Evolutionary conservation across 2,888 invertebrate species (phyloP), one percentile per base, ranked within the genome.

Genomic region (Lymantria dispar): DNA sequence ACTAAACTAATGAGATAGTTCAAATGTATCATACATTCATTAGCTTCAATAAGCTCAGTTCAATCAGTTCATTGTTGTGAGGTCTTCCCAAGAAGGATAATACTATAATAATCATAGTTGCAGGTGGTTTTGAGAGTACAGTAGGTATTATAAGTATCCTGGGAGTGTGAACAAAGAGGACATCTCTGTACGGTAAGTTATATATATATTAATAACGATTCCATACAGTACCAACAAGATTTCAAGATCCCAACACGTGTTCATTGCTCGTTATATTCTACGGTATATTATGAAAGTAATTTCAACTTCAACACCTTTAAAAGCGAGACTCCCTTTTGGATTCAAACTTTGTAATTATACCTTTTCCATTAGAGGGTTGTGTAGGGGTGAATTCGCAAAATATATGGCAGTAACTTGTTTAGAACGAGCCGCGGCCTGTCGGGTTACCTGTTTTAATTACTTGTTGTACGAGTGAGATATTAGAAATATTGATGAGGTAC

Each of bases 261-360:
- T 22, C 22, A 22, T 22, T 3, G 22, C 22, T 33, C 33, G 33
- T 33, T 33, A 33, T 33, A 33, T 33, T 33, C 33, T 38, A 38
- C 12, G 38, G n/a, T 52, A 44, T 54, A 48, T 50, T 47, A 51
- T 44, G 31, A 33, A 58, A 57, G 58, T 61, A 60, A 62, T 57
- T 58, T 61, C 14, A 58, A 54, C 58, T 56, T 58, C 47, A 56
- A 56, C 62, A 55, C 56, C 57, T 58, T 46, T 59, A 54, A 51
- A 53, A 48, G 52, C 46, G 37, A 33, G 48, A 39, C 42, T 54
- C 45, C 62, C 64, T 58, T 60, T 64, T 47, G 54, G 55, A 60
- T 68, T 58, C 48, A 50, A 71, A 71, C 66, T 72, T 72, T 62
- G 57, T 73, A 69, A 73, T 71, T 72, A 72, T 61, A 68, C 65